Evolutionary conservation across 2,888 invertebrate species (phyloP).

Genomic region (Apodemia mormo): DNA sequence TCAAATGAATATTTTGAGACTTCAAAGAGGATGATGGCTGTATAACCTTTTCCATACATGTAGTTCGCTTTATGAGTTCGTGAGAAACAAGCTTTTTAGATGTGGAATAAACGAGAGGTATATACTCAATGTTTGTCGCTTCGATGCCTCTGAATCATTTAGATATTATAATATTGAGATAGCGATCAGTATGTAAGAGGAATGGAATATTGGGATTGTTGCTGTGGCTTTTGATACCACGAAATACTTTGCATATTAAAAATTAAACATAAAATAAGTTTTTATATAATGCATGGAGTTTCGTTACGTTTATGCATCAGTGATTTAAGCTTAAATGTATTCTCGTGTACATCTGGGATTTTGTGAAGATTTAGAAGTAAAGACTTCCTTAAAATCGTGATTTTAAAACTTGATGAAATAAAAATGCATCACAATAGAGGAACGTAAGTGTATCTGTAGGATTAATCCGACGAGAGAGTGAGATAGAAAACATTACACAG

Average conservation of each 20-base stretch:
- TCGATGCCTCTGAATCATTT: constrained; percentile 53
- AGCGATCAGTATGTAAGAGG: constrained; percentile 13
- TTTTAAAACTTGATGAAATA: too few relatives aligned
- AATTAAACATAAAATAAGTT: constrained; percentile 21
- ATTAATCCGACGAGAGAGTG: too few relatives aligned
- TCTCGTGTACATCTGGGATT: not conserved
- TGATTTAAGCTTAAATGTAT: not conserved
- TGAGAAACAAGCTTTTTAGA: constrained; percentile 55
- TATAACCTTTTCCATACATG: constrained; percentile 61
- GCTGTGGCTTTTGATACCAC: constrained; percentile 1
- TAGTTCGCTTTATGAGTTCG: constrained; percentile 47
- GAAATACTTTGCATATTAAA: constrained; percentile 7
- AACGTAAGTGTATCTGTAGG: too few relatives aligned
- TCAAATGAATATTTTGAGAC: constrained; percentile 8
- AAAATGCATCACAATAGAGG: too few relatives aligned
- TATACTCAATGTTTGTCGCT: constrained; percentile 49
- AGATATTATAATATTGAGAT: constrained; percentile 42
- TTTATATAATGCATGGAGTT: not conserved
- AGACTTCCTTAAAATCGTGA: too few relatives aligned
- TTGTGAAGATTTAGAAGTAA: not conserved
- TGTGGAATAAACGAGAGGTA: constrained; percentile 49
- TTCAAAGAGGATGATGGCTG: constrained; percentile 51
- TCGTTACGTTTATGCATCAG: not conserved
- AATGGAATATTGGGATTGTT: constrained; percentile 11
- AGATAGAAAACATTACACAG: too few relatives aligned